Evolutionary conservation across 2,888 invertebrate species (phyloP).

Genomic region (Rotaria sp.): DNA sequence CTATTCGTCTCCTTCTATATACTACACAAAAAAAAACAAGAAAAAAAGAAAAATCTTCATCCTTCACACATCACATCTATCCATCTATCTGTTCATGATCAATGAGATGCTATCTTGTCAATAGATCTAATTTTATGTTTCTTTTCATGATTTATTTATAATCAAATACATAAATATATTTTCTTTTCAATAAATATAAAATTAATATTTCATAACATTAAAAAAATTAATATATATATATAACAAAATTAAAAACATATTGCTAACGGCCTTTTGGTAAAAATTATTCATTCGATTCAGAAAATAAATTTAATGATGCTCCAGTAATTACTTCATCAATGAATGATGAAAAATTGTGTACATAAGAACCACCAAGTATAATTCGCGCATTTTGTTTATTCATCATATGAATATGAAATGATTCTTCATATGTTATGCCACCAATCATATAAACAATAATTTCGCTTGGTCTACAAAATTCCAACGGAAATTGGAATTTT

Average conservation of each 20-base stretch:
- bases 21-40: neutral
- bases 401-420: slow-evolving; percentile 68
- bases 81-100: neutral
- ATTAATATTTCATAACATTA: neutral
- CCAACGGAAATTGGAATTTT: neutral
- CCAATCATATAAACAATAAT: slow-evolving; percentile 93
- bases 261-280: neutral
- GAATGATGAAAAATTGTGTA: slow-evolving; percentile 65
- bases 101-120: neutral
- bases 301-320: neutral
- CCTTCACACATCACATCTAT: neutral
- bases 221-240: neutral
- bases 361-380: slow-evolving; percentile 78
- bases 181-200: neutral
- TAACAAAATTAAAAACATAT: neutral
- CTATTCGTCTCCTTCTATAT: neutral
- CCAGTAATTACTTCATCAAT: slow-evolving; percentile 21
- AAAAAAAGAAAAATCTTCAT: neutral
- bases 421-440: slow-evolving; percentile 91
- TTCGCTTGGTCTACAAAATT: slow-evolving; percentile 68
- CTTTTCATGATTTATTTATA: neutral
- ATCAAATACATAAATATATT: neutral
- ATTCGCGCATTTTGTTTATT: slow-evolving; percentile 68
- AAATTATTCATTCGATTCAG: neutral
- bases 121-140: neutral